Evolutionary conservation across 2,888 invertebrate genomes (phyloP), one percentile per base, ranked within the genome.

Genomic region (Clanis bilineata): DNA sequence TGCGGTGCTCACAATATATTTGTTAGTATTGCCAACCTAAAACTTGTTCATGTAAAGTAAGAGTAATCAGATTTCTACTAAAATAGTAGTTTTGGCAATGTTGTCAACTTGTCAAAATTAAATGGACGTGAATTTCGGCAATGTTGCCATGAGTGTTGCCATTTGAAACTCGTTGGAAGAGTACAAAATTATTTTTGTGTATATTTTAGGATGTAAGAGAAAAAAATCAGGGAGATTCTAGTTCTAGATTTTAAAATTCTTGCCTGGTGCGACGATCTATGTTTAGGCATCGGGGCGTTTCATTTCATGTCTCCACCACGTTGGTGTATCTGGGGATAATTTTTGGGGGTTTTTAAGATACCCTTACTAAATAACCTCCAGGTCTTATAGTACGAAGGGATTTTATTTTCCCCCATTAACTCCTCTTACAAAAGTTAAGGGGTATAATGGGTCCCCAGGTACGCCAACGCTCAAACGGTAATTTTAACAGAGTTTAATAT

Each of bases 121-220:
- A 25, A 28, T 18, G 18, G 51, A 51, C 32, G 51, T 51, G 51
- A 32, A 28, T 32, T 28, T 15, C 51, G 51, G 83, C 83, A 85
- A 84, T 85, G 83, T 83, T 90, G 90, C 90, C 89, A 90, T 86
- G 72, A 69, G 79, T 87, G 88, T 86, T 89, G 90, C 91, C 89
- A 90, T 90, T 87, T 77, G 76, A 85, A 87, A 87, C 89, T 91
- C 90, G 87, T 86, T 85, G 78, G 74, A 82, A 90, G 91, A 92
- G 92, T 92, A 91, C 92, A 92, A 92, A 90, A 91, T 90, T 91
- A 90, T 91, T 90, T 87, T 92, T 90, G 88, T 90, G 89, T 89
- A 92, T 90, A 91, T 81, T 86, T 88, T 79, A 74, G 89, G 88
- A 77, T 79, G 64, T 91, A 91, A 92, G 91, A 85, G 80, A 86